A percentile compares a stretch with the other conserved stretches of the same genome.
Conservation (phyloP, 2,113 vertebrate species). For the Neopipo cinnamomea region DNA sequence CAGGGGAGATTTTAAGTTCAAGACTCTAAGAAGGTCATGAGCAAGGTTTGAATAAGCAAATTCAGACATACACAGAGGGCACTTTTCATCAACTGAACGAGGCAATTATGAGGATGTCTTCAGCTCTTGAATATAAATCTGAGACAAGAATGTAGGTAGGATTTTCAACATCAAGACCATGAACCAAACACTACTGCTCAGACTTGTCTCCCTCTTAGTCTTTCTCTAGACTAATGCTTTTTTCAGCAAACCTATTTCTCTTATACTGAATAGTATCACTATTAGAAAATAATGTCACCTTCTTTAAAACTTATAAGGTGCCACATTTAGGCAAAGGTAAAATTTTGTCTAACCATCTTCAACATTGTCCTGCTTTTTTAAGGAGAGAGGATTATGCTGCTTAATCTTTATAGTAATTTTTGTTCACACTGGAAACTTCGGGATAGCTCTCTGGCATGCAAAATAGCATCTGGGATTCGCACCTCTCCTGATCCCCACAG, state of each 20-base stretch:
- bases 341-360: not conserved
- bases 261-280: not conserved
- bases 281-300: not conserved
- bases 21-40: not conserved
- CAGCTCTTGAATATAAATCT: not conserved
- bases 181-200: not conserved
- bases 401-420: not conserved
- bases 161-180: not conserved
- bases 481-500: not conserved
- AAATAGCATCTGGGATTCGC: not conserved
- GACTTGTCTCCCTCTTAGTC: not conserved
- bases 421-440: not conserved
- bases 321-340: not conserved
- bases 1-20: slow-evolving; percentile 10
- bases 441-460: not conserved
- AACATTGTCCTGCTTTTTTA: not conserved
- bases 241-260: not conserved
- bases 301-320: not conserved
- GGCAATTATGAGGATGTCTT: not conserved
- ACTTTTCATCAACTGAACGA: slow-evolving; percentile 17
- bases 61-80: not conserved
- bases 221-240: not conserved
- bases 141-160: not conserved
- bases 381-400: not conserved
- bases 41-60: slow-evolving; percentile 13